These are phyloP conservation scores for Caradrina kadenii DNA, from an alignment of 2,888 invertebrate species.

Conservation along the genomic window DNA sequence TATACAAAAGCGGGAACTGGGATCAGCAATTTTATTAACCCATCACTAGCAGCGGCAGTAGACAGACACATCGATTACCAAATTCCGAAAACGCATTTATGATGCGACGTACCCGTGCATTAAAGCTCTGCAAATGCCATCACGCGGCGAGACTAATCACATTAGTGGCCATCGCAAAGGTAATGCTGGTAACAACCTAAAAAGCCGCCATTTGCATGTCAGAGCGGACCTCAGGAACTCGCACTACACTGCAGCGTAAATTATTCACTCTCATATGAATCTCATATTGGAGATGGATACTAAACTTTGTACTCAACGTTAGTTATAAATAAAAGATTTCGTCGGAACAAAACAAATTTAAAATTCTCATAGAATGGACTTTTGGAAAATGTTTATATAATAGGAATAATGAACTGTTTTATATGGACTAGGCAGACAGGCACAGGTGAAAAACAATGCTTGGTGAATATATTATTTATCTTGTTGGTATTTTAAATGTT, in stretches of 20 bases:
- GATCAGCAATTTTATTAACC: constrained; percentile 50
- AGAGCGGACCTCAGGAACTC: constrained; percentile 64
- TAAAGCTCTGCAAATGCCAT: constrained; percentile 80
- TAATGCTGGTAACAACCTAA: constrained; percentile 80
- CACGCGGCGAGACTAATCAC: constrained; percentile 83
- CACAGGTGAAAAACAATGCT: constrained; percentile 17
- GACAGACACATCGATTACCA: constrained; percentile 69
- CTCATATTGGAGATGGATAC: constrained; percentile 64
- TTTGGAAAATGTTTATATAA: constrained; percentile 52
- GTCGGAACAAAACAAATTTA: constrained; percentile 56
- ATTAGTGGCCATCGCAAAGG: constrained; percentile 83
- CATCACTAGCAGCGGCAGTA: constrained; percentile 44
- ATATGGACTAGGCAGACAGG: constrained; percentile 1
- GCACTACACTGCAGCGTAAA: constrained; percentile 65
- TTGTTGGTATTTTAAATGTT: not conserved
- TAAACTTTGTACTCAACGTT: constrained; percentile 53
- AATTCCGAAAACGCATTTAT: constrained; percentile 74
- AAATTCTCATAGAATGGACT: constrained; percentile 49
- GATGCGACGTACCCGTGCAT: constrained; percentile 72
- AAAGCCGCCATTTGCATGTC: constrained; percentile 80
- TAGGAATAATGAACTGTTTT: constrained; percentile 43
- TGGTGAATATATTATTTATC: constrained; percentile 17
- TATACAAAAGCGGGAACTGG: constrained; percentile 24
- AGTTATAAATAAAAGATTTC: constrained; percentile 57
- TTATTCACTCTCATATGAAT: constrained; percentile 71